phyloP scores from a whole-genome alignment of 2,888 invertebrate genomes.

The Anticlea derivata region DNA sequence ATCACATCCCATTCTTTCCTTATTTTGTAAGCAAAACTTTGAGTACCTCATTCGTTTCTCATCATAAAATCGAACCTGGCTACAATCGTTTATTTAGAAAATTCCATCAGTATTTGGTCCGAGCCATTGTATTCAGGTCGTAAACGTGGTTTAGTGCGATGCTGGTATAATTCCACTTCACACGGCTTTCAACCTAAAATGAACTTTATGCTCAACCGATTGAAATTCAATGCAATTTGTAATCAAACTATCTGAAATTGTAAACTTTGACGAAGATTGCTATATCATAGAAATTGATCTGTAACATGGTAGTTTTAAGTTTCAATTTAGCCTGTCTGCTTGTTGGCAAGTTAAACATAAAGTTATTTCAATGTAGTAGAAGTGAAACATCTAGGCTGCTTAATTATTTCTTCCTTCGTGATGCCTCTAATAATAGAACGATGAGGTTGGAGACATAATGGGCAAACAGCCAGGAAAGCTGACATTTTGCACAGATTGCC shows the following conservation, averaged over 20 bases:
- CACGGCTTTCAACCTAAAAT: too few relatives aligned
- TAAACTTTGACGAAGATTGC: too few relatives aligned
- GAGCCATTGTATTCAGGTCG: slow-evolving; percentile 7
- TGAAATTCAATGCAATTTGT: too few relatives aligned
- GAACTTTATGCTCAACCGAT: too few relatives aligned
- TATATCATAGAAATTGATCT: too few relatives aligned
- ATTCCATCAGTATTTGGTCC: slow-evolving; percentile 11
- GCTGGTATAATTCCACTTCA: background rate
- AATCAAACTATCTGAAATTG: too few relatives aligned
- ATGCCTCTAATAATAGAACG: slow-evolving; percentile 11
- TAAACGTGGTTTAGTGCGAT: slow-evolving; percentile 12
- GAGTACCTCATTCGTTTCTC: background rate
- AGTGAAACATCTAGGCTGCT: slow-evolving; percentile 2
- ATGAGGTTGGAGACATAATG: slow-evolving; percentile 17
- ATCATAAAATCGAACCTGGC: slow-evolving; percentile 1
- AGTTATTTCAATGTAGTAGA: background rate
- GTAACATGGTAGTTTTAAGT: too few relatives aligned
- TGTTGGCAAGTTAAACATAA: too few relatives aligned
- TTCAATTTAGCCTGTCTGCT: too few relatives aligned
- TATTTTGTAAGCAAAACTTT: background rate
- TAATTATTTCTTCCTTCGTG: slow-evolving; percentile 2
- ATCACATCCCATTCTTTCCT: background rate
- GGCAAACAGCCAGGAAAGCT: slow-evolving; percentile 15
- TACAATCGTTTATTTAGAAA: slow-evolving; percentile 9
- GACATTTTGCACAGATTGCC: slow-evolving; percentile 16